These are phyloP conservation scores for Drosophila guanche DNA, from an alignment of 1,140 invertebrate genomes.

Conservation along the genomic window DNA sequence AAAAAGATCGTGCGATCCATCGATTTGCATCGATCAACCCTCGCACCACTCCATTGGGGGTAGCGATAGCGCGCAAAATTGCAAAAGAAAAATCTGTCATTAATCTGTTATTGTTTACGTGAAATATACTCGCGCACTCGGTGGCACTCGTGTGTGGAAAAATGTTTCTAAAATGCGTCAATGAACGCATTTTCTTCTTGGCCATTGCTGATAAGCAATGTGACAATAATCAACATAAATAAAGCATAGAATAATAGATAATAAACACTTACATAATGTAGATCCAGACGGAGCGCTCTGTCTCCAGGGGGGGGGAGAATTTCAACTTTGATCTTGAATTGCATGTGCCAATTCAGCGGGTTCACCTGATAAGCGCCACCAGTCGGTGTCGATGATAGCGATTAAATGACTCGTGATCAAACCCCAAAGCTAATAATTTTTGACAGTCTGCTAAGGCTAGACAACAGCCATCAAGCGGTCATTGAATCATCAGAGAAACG, in stretches of 20 bases:
- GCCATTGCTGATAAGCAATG: conserved; percentile 36
- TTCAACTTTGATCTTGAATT: conserved; percentile 42
- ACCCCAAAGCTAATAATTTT: not conserved
- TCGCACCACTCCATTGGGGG: conserved; percentile 55
- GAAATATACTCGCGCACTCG: conserved; percentile 5
- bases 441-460: not conserved
- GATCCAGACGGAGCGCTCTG: conserved; percentile 8
- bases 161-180: conserved; percentile 65
- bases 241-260: too few species aligned
- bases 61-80: conserved; percentile 50
- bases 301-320: conserved; percentile 28
- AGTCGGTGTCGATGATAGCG: conserved; percentile 12
- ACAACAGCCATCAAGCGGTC: conserved; percentile 40
- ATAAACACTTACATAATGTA: too few species aligned
- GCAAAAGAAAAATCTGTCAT: conserved; percentile 57
- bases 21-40: conserved; percentile 38
- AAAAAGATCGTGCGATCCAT: conserved; percentile 39
- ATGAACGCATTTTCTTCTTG: conserved; percentile 68
- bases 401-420: conserved; percentile 19
- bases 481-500: conserved; percentile 47
- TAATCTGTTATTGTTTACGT: conserved; percentile 78
- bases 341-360: conserved; percentile 23
- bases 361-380: conserved; percentile 28
- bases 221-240: not conserved
- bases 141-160: conserved; percentile 27